Evolutionary conservation across 2,888 invertebrate species (phyloP).

Genomic region (Eupithecia subfuscata): DNA sequence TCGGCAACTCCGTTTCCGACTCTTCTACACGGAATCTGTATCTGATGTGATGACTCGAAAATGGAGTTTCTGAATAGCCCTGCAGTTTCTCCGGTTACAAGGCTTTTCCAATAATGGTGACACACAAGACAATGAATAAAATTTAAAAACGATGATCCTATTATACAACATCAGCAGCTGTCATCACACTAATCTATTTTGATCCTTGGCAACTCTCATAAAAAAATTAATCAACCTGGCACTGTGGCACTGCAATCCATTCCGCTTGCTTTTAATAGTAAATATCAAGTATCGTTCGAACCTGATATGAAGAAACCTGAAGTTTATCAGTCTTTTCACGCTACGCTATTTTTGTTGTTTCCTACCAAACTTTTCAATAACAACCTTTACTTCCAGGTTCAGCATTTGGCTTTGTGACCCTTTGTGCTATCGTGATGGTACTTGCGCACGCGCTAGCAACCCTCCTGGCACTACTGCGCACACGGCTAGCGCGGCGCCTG

Average conservation of each 20-base stretch:
- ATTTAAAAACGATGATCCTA: not conserved
- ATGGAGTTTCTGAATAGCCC: too few species aligned
- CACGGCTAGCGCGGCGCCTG: conserved; percentile 59
- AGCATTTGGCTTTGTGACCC: conserved; percentile 74
- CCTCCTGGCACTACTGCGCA: conserved; percentile 56
- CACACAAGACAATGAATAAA: not conserved
- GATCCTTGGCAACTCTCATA: not conserved
- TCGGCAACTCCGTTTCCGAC: too few species aligned
- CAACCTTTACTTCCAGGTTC: conserved; percentile 54
- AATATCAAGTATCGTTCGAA: not conserved
- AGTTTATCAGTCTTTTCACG: not conserved
- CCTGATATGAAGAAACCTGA: not conserved
- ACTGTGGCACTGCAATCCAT: too few species aligned
- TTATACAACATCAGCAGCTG: not conserved
- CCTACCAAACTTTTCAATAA: not conserved
- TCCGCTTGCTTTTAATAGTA: too few species aligned
- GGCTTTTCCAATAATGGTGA: not conserved
- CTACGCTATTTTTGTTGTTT: not conserved
- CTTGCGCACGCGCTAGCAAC: conserved; percentile 72
- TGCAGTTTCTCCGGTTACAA: not conserved
- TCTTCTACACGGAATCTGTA: too few species aligned
- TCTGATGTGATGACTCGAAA: too few species aligned
- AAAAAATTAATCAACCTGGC: too few species aligned
- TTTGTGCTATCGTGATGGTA: conserved; percentile 74
- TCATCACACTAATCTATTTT: not conserved